Conservation (phyloP, 2,113 vertebrate genomes). For the Colius striatus region DNA sequence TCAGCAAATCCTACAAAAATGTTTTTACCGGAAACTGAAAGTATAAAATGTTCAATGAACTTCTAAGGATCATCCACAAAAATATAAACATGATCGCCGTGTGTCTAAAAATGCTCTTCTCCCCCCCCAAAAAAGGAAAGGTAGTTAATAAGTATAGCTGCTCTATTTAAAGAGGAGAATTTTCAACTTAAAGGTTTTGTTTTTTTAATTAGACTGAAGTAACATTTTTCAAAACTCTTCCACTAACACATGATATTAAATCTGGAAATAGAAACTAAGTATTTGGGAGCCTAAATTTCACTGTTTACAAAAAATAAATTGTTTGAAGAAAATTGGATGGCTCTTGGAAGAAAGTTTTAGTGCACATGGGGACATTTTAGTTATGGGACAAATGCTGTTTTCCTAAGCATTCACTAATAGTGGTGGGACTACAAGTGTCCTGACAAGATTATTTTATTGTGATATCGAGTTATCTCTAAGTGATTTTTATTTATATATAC, state of each 20-base stretch:
- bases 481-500: neutral
- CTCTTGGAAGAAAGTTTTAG: neutral
- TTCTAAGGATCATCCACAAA: neutral
- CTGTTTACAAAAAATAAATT: neutral
- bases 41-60: neutral
- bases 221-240: neutral
- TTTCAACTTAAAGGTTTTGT: neutral
- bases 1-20: neutral
- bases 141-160: neutral
- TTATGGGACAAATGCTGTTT: neutral
- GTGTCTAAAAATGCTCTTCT: neutral
- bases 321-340: neutral
- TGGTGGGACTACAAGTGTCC: neutral
- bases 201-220: neutral
- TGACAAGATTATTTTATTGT: neutral
- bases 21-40: neutral
- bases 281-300: neutral
- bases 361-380: neutral
- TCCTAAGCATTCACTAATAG: neutral
- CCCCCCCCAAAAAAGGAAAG: neutral
- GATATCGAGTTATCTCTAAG: neutral
- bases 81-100: neutral
- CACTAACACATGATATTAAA: neutral
- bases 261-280: neutral
- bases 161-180: neutral